phyloP scores from a whole-genome alignment of 2,888 invertebrate species.

The Magallana nippona region DNA sequence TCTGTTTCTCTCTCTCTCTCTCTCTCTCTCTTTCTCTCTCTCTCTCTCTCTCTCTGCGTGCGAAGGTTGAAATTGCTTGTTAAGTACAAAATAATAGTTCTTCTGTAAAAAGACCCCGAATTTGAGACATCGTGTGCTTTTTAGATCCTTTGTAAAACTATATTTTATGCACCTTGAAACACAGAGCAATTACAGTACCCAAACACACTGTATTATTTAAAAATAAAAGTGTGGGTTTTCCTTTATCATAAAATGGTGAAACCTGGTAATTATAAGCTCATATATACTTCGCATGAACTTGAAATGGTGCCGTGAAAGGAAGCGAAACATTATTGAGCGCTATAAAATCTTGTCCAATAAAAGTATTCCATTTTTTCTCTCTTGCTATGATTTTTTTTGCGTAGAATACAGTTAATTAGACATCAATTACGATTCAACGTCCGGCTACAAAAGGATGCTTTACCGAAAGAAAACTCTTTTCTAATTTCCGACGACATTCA shows the following conservation, averaged over 20 bases:
- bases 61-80: background rate
- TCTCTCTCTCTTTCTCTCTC: background rate
- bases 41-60: no score
- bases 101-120: background rate
- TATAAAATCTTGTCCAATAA: constrained; percentile 5
- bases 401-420: constrained; percentile 7
- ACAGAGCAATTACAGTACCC: background rate
- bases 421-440: background rate
- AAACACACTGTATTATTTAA: constrained; percentile 11
- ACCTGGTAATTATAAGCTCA: background rate
- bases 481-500: constrained; percentile 6
- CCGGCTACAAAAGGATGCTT: background rate
- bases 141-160: constrained; percentile 4
- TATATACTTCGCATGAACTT: background rate
- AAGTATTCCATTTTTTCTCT: constrained; percentile 5
- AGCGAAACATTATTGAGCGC: constrained; percentile 6
- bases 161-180: background rate
- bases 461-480: background rate
- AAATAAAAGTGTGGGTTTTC: background rate
- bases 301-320: background rate
- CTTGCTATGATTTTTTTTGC: background rate
- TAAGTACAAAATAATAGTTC: constrained; percentile 16
- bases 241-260: background rate
- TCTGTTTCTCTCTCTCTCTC: no score
- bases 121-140: background rate